Evolutionary conservation across 2,113 vertebrate species (phyloP), one percentile per base, ranked within the genome.

Genomic region (Gavialis gangeticus): DNA sequence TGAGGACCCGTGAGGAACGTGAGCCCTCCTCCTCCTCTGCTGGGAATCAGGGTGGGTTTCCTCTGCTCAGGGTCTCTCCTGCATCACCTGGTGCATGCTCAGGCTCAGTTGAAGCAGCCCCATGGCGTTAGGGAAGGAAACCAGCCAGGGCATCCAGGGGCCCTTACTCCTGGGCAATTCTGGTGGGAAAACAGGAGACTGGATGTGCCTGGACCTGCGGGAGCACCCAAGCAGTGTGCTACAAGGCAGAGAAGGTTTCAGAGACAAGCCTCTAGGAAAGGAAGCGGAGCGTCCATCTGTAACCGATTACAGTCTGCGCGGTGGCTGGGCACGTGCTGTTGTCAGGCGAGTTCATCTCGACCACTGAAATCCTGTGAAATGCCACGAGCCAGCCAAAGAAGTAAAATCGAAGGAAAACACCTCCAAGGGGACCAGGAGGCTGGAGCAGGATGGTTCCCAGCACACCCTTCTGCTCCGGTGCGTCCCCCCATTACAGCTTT

Each of bases 71-170:
- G 16, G 55, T 71, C 55, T 93, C 85, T 63, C 79, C 63, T 17
- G 62, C 75, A 62, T 77, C 11, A 64, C 89, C 24, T 59, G 56
- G 77, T 6, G 1, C 69, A 88, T 79, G 62, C 30, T 71, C 69
- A 46, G 46, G 46, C 46, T 46, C 24, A 57, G 62, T 71, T 93
- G 76, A 89, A 93, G 89, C 58, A 75, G 91, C 46, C 30, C 93
- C 93, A 94, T 84, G 96, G 73, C 28, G 69, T 62, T 95, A 95
- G 95, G 88, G 92, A 96, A 96, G 97, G 91, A 30, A 24, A 93
- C 71, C 75, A 84, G 87, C 57, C 46, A 24, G 77, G 87, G 12
- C 90, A 88, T 56, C 90, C 94, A 75, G 90, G 21, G 6, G 75
- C 30, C 80, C 85, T 91, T 94, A 92, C 66, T 75, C 89, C 79